Base-by-base conservation (phyloP, 2,797 vertebrate species). In the Clarias fuscus region DNA sequence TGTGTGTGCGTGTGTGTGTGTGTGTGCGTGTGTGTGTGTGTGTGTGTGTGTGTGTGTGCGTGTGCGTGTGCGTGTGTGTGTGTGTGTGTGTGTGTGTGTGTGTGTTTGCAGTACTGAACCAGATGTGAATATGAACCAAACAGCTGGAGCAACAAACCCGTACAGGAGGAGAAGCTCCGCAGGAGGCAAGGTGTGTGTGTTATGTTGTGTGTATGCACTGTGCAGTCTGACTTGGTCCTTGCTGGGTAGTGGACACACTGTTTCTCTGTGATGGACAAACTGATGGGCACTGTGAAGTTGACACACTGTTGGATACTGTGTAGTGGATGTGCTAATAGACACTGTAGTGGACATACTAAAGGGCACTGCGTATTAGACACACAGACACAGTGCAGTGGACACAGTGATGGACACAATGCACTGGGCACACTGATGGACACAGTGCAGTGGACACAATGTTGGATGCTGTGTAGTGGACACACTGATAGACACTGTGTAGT, bases 51-150 rank as follows among this genome's bases (percentile, higher is more conserved):
- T 43, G 22, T 65, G 78, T 27, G 18, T 20, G 24, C 33, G 27
- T 70, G 67, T 33, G 67, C 33, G 67, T 33, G 67, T 77, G 3
- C 17, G 33, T 20, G 1, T 71, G 68, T 30, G 75, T 59, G 56
- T 62, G 76, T 79, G 76, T 64, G 78, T 80, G 61, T 61, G 78
- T 80, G 75, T 80, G 78, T 64, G 78, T 43, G 22, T 65, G 78
- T 27, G 18, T 20, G 24, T 7, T 67, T 48, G 24, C 61, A 82
- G 79, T 37, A 53, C 40, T 67, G 48, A 82, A 65, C 37, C 61
- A 82, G 79, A 82, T 67, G 62, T 67, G 62, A 82, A 82, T 18
- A 82, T 82, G 79, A 82, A 82, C 62, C 79, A 82, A 82, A 82
- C 79, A 65, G 79, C 79, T 43, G 79, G 79, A 82, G 79, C 20